Evolutionary conservation across 2,888 invertebrate species (phyloP).

Genomic region (Pegoplata infirma): DNA sequence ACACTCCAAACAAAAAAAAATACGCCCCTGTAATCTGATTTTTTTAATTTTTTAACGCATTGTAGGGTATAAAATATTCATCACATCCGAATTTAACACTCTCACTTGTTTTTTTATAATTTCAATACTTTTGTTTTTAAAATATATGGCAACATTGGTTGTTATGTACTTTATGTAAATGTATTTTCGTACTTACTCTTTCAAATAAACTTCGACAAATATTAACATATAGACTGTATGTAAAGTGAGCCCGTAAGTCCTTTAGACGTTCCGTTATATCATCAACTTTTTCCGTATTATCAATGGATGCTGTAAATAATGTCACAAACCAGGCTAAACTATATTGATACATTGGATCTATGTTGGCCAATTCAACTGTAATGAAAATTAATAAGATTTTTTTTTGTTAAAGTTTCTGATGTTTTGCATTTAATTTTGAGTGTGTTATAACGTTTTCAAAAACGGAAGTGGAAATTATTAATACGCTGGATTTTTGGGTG

Average conservation of each 20-base stretch:
- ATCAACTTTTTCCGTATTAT: constrained; percentile 91
- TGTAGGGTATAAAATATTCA: too few species aligned
- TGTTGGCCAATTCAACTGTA: constrained; percentile 88
- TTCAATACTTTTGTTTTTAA: too few species aligned
- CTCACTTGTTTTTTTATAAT: too few species aligned
- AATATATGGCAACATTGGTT: too few species aligned
- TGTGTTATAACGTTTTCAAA: too few species aligned
- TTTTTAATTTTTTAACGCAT: too few species aligned
- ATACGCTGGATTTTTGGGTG: too few species aligned
- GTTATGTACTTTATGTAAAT: too few species aligned
- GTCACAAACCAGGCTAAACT: constrained; percentile 96
- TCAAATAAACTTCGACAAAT: constrained; percentile 96
- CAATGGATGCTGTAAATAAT: constrained; percentile 90
- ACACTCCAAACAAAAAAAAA: too few species aligned
- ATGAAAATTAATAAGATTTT: constrained; percentile 56
- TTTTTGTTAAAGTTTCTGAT: constrained; percentile 20
- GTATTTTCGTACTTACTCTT: constrained; percentile 80
- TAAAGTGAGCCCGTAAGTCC: constrained; percentile 89
- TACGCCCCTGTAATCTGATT: too few species aligned
- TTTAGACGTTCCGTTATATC: constrained; percentile 85
- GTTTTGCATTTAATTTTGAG: constrained; percentile 27
- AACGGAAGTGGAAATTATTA: too few species aligned
- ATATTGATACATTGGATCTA: constrained; percentile 99
- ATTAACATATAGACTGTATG: constrained; percentile 92
- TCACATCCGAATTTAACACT: too few species aligned